These are phyloP conservation scores for Zaprionus camerounensis DNA, from an alignment of 1,140 invertebrate species.

Conservation along the genomic window DNA sequence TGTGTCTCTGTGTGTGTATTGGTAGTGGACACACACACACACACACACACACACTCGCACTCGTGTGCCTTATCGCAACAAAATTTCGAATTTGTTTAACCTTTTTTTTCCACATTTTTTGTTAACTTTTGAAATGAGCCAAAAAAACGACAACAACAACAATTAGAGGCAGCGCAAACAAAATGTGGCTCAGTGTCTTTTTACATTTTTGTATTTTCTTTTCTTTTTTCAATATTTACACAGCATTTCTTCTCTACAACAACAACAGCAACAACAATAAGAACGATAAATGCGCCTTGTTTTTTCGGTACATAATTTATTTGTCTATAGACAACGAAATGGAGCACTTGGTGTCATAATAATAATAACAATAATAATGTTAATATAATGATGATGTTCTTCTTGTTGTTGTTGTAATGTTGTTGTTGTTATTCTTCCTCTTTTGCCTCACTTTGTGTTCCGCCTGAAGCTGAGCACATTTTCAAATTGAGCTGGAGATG, in stretches of 20 bases:
- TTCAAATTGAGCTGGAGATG: neutral
- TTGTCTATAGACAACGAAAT: slow-evolving; percentile 69
- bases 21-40: slow-evolving; percentile 52
- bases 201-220: neutral
- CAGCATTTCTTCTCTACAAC: slow-evolving; percentile 70
- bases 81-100: slow-evolving; percentile 76
- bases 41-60: slow-evolving; percentile 23
- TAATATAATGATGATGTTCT: neutral
- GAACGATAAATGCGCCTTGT: slow-evolving; percentile 32
- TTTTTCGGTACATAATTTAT: slow-evolving; percentile 61
- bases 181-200: slow-evolving; percentile 44
- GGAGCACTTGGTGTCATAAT: slow-evolving; percentile 65
- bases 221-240: slow-evolving; percentile 75
- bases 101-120: slow-evolving; percentile 54
- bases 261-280: slow-evolving; percentile 11
- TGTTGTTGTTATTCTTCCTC: neutral
- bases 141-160: slow-evolving; percentile 56
- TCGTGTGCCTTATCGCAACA: slow-evolving; percentile 56
- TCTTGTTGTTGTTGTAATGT: neutral
- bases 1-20: slow-evolving; percentile 17
- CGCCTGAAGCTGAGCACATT: slow-evolving; percentile 27
- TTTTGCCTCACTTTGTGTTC: neutral
- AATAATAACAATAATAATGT: slow-evolving; percentile 12
- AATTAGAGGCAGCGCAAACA: slow-evolving; percentile 42
- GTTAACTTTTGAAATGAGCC: slow-evolving; percentile 55